Conservation (phyloP, 2,888 invertebrate species). For the Drosophila eohydei region DNA sequence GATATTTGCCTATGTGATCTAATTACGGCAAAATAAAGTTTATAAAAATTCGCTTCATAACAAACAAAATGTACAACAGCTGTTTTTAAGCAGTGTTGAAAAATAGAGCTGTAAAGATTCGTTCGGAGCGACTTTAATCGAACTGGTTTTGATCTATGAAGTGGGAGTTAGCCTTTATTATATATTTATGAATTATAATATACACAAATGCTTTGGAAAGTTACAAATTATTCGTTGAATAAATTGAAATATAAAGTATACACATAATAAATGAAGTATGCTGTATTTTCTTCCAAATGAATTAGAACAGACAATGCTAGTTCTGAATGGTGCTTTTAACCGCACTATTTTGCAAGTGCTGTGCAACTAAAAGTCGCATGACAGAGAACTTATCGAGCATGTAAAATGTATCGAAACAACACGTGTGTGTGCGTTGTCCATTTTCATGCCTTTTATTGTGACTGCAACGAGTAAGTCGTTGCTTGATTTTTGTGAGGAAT, state of each 20-base stretch:
- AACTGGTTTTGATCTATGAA: constrained; percentile 1
- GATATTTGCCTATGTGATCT: neutral
- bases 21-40: constrained; percentile 17
- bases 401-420: constrained; percentile 49
- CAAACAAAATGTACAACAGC: constrained; percentile 55
- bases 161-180: neutral
- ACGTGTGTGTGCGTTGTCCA: constrained; percentile 54
- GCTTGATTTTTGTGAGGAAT: constrained; percentile 19
- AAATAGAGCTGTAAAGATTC: constrained; percentile 2
- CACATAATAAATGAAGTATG: neutral
- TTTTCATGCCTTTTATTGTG: constrained; percentile 30
- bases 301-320: too few relatives aligned
- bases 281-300: neutral
- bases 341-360: constrained; percentile 36
- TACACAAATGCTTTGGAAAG: neutral
- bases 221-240: neutral
- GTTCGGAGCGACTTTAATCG: neutral
- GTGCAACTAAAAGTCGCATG: constrained; percentile 17
- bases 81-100: constrained; percentile 44
- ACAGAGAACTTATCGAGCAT: constrained; percentile 18
- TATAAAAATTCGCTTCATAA: constrained; percentile 43
- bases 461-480: constrained; percentile 26
- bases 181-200: neutral
- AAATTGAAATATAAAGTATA: too few relatives aligned
- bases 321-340: neutral